phyloP scores from a whole-genome alignment of 2,797 vertebrate species.

The Carduelis carduelis region DNA sequence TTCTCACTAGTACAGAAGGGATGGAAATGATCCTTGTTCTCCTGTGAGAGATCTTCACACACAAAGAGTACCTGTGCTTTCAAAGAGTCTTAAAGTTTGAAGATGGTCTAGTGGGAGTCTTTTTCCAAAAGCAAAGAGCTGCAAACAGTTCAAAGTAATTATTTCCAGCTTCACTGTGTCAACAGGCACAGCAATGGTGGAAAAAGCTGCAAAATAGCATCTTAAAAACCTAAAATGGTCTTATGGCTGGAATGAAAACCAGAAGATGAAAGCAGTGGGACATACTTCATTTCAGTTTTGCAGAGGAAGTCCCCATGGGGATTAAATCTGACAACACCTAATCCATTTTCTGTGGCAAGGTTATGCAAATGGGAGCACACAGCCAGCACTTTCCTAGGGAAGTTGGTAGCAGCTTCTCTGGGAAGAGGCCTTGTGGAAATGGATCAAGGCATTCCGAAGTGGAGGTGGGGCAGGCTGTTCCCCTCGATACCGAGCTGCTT shows the following conservation, averaged over 20 bases:
- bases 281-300: not conserved
- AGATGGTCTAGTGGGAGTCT: not conserved
- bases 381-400: not conserved
- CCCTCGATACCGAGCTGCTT: not conserved
- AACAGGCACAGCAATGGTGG: not conserved
- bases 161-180: not conserved
- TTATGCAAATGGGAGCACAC: not conserved
- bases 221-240: not conserved
- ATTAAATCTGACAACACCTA: not conserved
- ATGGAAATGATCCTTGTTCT: not conserved
- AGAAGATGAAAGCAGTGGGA: not conserved
- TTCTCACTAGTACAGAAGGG: not conserved
- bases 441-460: not conserved
- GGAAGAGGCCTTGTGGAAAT: not conserved
- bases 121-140: not conserved
- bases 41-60: not conserved
- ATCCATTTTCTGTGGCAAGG: not conserved
- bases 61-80: not conserved
- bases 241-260: not conserved
- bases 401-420: fast-evolving
- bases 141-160: not conserved
- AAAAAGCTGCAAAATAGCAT: not conserved
- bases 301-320: not conserved
- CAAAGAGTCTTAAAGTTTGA: not conserved
- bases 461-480: not conserved